Evolutionary conservation across 2,888 invertebrate genomes (phyloP).

Genomic region (Cartodere bifasciata): DNA sequence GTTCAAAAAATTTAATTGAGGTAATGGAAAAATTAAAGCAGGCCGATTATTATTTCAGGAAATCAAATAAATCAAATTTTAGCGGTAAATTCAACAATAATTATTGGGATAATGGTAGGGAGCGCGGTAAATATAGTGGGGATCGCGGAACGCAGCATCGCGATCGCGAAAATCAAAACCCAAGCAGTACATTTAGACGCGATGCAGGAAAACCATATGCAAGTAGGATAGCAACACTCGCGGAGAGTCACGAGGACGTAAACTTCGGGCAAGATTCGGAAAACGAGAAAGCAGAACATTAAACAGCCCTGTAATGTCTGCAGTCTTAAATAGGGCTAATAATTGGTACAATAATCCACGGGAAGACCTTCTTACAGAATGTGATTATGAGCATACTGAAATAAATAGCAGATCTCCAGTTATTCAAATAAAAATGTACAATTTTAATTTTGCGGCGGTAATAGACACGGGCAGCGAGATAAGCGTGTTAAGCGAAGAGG

Average conservation of each 20-base stretch:
- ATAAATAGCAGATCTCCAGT: constrained; percentile 2
- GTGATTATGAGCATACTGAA: constrained; percentile 5
- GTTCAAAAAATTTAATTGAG: constrained; percentile 4
- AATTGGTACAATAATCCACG: constrained; percentile 5
- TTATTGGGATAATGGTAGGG: too few species aligned
- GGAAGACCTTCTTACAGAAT: neutral
- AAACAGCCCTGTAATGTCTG: too few species aligned
- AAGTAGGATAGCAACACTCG: too few species aligned
- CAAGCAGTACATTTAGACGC: too few species aligned
- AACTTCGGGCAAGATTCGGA: constrained; percentile 4
- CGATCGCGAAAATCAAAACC: too few species aligned
- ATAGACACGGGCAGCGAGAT: constrained; percentile 10
- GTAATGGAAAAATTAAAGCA: constrained; percentile 5
- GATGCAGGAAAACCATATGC: too few species aligned
- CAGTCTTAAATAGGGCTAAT: too few species aligned
- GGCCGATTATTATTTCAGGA: constrained; percentile 3
- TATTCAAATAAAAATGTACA: constrained; percentile 4
- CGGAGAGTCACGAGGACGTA: constrained; percentile 2
- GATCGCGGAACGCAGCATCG: too few species aligned
- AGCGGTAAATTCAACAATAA: too few species aligned
- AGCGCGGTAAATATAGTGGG: too few species aligned
- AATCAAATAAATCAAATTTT: too few species aligned
- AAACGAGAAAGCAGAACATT: too few species aligned
- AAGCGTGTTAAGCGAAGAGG: constrained; percentile 7
- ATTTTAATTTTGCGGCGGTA: constrained; percentile 8